Conservation (phyloP, 2,888 invertebrate genomes). For the Heliconius ismenius region DNA sequence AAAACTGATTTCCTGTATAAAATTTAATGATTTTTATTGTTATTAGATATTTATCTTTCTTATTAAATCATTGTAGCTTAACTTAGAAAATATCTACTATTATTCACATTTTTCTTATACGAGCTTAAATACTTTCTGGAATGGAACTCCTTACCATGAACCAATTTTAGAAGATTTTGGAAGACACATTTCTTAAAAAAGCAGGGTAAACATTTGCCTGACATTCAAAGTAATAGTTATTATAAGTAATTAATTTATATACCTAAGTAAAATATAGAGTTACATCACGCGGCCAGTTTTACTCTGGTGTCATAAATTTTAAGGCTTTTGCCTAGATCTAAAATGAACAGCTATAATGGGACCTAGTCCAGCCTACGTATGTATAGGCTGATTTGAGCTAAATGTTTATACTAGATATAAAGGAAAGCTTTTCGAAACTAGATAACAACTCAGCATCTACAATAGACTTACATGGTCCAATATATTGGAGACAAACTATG, state of each 20-base stretch:
- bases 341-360: conserved; percentile 48
- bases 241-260: conserved; percentile 52
- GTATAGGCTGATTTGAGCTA: conserved; percentile 23
- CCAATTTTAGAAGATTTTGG: conserved; percentile 61
- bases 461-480: conserved; percentile 39
- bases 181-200: conserved; percentile 67
- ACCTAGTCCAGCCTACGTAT: conserved; percentile 48
- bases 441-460: conserved; percentile 11
- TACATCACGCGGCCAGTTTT: conserved; percentile 45
- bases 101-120: conserved; percentile 40
- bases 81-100: conserved; percentile 8
- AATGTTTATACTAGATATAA: conserved; percentile 30
- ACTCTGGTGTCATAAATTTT: conserved; percentile 48
- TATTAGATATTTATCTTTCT: background rate
- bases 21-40: background rate
- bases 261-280: conserved; percentile 40
- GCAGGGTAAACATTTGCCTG: conserved; percentile 77
- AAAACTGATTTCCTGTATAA: conserved; percentile 14
- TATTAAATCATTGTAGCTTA: background rate
- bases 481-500: conserved; percentile 17
- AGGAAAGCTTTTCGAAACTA: conserved; percentile 17
- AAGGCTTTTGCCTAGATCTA: conserved; percentile 49
- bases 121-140: conserved; percentile 40
- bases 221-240: conserved; percentile 63
- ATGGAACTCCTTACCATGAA: conserved; percentile 60